Percentiles rank a stretch among this genome's conserved stretches.
Evolutionary conservation across 2,113 vertebrate species (phyloP).

Genomic region (Datnioides undecimradiatus): DNA sequence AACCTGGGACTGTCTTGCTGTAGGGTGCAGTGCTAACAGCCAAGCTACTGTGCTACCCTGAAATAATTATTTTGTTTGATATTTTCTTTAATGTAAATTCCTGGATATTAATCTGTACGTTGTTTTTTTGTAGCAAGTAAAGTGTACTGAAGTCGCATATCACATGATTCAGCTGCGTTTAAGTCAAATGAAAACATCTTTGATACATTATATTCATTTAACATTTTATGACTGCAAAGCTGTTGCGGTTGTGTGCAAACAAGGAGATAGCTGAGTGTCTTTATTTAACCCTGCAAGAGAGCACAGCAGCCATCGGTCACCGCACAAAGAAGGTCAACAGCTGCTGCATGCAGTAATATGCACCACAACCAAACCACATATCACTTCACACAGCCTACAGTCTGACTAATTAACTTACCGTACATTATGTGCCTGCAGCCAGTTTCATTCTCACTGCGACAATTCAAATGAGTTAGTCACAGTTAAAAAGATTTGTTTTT

Average conservation of each 20-base stretch:
- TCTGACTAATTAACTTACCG: background rate
- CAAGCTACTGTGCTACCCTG: too few species aligned
- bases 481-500: background rate
- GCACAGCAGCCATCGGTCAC: background rate
- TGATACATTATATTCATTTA: conserved; percentile 3
- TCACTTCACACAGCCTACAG: background rate
- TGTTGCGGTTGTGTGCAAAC: background rate
- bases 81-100: too few species aligned
- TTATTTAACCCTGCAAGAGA: conserved; percentile 7
- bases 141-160: too few species aligned
- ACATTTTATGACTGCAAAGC: background rate
- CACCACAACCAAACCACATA: background rate
- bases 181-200: too few species aligned
- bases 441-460: background rate
- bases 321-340: background rate
- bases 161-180: too few species aligned
- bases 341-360: background rate
- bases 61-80: too few species aligned
- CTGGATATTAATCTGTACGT: too few species aligned
- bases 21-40: too few species aligned
- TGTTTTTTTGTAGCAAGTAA: too few species aligned
- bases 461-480: background rate
- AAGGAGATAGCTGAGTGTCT: background rate
- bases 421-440: background rate
- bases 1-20: too few species aligned